Evolutionary conservation across 2,888 invertebrate species (phyloP).

Genomic region (Epistrophella euchroma): DNA sequence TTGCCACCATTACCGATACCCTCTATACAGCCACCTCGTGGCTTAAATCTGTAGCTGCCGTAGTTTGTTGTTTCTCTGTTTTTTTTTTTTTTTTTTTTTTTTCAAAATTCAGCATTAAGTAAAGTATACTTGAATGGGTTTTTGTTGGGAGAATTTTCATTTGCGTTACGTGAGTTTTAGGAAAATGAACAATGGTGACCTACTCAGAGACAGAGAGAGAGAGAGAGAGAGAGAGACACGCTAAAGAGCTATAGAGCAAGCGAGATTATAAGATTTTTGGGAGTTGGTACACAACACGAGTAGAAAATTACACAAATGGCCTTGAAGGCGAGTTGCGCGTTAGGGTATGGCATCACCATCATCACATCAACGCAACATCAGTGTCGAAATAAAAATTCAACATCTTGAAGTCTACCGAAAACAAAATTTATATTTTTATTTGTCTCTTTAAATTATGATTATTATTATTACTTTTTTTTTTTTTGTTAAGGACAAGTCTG

Average conservation of each 20-base stretch:
- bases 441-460: slow-evolving; percentile 5
- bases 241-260: background rate
- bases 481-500: background rate
- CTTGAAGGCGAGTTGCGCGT: slow-evolving; percentile 39
- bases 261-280: background rate
- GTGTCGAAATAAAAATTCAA: background rate
- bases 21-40: background rate
- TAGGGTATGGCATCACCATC: background rate
- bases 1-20: slow-evolving; percentile 6
- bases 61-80: slow-evolving; percentile 46
- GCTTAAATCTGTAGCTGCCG: slow-evolving; percentile 9
- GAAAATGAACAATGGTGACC: slow-evolving; percentile 70
- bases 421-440: slow-evolving; percentile 16
- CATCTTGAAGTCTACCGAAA: slow-evolving; percentile 23
- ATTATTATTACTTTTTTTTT: background rate
- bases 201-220: slow-evolving; percentile 26
- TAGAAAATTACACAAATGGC: slow-evolving; percentile 52
- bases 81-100: slow-evolving; percentile 22
- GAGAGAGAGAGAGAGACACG: background rate
- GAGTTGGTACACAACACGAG: slow-evolving; percentile 6
- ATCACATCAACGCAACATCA: background rate
- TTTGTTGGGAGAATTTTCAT: slow-evolving; percentile 68
- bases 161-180: slow-evolving; percentile 72
- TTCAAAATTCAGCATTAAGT: background rate
- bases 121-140: slow-evolving; percentile 46